phyloP scores from a whole-genome alignment of 2,113 vertebrate genomes.

The Oryctolagus cuniculus region DNA sequence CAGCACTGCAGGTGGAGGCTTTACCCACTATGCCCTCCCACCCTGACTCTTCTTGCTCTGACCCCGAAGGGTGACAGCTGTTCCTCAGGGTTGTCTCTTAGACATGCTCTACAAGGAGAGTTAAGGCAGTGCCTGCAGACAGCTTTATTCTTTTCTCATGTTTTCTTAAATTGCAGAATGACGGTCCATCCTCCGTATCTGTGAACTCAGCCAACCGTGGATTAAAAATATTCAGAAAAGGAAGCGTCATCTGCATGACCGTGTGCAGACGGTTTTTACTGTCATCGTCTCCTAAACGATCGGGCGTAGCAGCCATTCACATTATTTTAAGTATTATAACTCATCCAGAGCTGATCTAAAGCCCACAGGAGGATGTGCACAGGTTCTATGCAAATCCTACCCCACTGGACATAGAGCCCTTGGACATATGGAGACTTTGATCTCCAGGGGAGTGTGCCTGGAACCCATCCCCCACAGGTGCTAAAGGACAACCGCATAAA shows the following conservation, averaged over 20 bases:
- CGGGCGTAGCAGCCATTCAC: neutral
- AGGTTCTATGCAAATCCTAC: neutral
- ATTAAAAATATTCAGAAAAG: neutral
- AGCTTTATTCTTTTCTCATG: neutral
- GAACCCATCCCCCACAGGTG: neutral
- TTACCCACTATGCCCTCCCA: too few relatives aligned
- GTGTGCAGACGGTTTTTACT: neutral
- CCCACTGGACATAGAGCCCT: neutral
- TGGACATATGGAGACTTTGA: neutral
- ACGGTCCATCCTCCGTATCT: neutral
- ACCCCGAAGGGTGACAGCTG: too few relatives aligned
- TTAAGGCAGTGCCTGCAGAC: rapidly evolving
- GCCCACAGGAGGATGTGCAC: neutral
- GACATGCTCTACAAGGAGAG: rapidly evolving
- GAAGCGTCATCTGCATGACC: neutral
- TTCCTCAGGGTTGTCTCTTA: neutral
- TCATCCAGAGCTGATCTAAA: neutral
- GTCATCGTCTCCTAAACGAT: neutral
- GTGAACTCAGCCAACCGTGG: neutral
- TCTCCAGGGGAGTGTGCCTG: neutral
- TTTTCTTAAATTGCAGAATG: neutral
- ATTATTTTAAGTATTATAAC: neutral
- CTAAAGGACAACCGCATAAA: neutral
- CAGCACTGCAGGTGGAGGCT: too few relatives aligned
- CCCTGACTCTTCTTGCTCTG: neutral